Percentiles rank a stretch among this genome's conserved stretches.
Evolutionary conservation across 2,113 vertebrate species (phyloP).

Genomic region (Melozone crissalis): DNA sequence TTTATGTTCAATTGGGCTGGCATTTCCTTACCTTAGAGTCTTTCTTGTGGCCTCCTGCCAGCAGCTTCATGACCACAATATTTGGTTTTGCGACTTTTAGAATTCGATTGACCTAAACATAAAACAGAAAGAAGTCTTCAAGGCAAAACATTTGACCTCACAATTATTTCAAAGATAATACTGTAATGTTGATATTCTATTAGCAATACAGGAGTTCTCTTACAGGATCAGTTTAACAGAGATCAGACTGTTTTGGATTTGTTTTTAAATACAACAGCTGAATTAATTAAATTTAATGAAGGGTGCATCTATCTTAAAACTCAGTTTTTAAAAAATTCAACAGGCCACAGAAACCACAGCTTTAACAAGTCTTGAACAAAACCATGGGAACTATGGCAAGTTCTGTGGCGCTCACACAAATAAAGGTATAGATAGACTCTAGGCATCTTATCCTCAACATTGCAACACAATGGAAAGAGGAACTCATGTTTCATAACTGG

Average conservation of each 20-base stretch:
- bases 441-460: not conserved
- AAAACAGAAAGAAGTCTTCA: slow-evolving; percentile 21
- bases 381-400: not conserved
- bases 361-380: not conserved
- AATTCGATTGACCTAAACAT: slow-evolving; percentile 88
- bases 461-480: not conserved
- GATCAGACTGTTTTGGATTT: not conserved
- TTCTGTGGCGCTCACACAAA: not conserved
- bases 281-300: not conserved
- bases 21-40: slow-evolving; percentile 88
- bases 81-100: slow-evolving; percentile 98
- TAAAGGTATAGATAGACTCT: not conserved
- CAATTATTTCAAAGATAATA: not conserved
- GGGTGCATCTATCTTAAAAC: not conserved
- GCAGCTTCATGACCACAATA: slow-evolving; percentile 96
- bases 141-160: not conserved
- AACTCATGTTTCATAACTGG: not conserved
- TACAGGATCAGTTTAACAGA: not conserved
- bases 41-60: slow-evolving; percentile 98
- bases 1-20: not conserved
- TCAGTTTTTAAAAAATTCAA: not conserved
- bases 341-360: not conserved
- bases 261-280: not conserved
- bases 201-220: not conserved
- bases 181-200: not conserved